Evolutionary conservation across 2,113 vertebrate genomes (phyloP), one percentile per base, ranked within the genome.

Genomic region (Oncorhynchus clarkii): DNA sequence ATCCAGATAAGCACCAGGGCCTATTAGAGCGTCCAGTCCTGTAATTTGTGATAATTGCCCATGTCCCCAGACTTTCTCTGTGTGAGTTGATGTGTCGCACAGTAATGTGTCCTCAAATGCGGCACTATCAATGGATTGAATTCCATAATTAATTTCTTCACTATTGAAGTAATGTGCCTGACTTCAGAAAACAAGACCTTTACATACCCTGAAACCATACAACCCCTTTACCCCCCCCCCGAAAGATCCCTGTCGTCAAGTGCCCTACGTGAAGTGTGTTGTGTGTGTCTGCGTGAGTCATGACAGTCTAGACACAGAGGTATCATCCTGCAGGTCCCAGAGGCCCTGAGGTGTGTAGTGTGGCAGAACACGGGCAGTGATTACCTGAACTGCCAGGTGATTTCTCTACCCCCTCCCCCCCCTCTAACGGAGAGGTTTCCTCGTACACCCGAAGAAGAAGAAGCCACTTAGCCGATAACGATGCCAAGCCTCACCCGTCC

Each of bases 391-490:
- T 9, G 39, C 39, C 39, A 2, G 39, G 39, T 12, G 9, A 45
- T 45, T 45, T 45, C 8, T 24, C 22, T 39, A 31, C 3, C 29
- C 67, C 39, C 8, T 2, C 9, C 39, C 9, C 9, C 9, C 39
- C 11, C 14, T 29, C 16, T 5, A 45, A 45, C 39, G 16, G 18
- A 27, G 31, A 72, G 70, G 68, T 71, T 67, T 75, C 69, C 75
- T 76, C 26, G 48, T 76, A 54, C 62, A 75, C 48, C 54, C 48
- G 7, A 54, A 18, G 51, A 18, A 60, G 67, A 66, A 86, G 82
- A 76, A 77, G 79, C 75, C 84, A 83, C 80, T 87, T 84, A 11
- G 39, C 39, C 39, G 39, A 45, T 45, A 85, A 84, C 75, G 74
- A 84, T 18, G 72, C 75, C 74, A 68, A 71, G 70, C 80, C 67